Conservation (phyloP, 2,797 vertebrate genomes). For the Xenopus petersii region DNA sequence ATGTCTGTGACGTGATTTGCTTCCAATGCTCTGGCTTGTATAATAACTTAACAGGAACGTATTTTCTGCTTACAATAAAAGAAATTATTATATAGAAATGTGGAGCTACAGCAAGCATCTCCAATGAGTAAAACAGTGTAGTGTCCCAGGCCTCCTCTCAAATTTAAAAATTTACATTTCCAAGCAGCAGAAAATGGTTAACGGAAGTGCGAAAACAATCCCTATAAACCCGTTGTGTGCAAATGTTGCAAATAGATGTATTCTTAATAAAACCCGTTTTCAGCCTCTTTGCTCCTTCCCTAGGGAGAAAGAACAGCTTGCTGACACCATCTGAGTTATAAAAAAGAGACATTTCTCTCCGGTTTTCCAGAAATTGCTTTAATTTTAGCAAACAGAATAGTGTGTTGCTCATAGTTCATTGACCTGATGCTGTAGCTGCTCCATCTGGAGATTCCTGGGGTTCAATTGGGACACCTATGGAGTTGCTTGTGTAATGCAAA, state of each 20-base stretch:
- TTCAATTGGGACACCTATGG: slow-evolving; percentile 32
- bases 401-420: slow-evolving; percentile 39
- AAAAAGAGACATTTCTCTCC: slow-evolving; percentile 54
- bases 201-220: slow-evolving; percentile 4
- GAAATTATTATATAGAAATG: no score
- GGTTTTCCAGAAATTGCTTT: slow-evolving; percentile 50
- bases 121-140: neutral
- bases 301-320: slow-evolving; percentile 43
- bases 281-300: slow-evolving; percentile 47
- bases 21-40: no score
- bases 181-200: slow-evolving; percentile 12
- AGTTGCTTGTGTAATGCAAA: slow-evolving; percentile 45
- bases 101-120: neutral
- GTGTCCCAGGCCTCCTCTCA: slow-evolving; percentile 1
- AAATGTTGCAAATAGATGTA: slow-evolving; percentile 39
- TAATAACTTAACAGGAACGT: no score
- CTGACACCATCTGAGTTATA: slow-evolving; percentile 47
- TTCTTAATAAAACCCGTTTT: slow-evolving; percentile 55
- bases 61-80: no score
- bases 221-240: slow-evolving; percentile 17
- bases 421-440: slow-evolving; percentile 52
- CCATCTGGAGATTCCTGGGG: slow-evolving; percentile 42
- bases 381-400: slow-evolving; percentile 52
- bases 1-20: no score
- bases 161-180: slow-evolving; percentile 28